These are phyloP conservation scores for Lethenteron reissneri DNA, from an alignment of 2,113 vertebrate species.

Conservation along the genomic window DNA sequence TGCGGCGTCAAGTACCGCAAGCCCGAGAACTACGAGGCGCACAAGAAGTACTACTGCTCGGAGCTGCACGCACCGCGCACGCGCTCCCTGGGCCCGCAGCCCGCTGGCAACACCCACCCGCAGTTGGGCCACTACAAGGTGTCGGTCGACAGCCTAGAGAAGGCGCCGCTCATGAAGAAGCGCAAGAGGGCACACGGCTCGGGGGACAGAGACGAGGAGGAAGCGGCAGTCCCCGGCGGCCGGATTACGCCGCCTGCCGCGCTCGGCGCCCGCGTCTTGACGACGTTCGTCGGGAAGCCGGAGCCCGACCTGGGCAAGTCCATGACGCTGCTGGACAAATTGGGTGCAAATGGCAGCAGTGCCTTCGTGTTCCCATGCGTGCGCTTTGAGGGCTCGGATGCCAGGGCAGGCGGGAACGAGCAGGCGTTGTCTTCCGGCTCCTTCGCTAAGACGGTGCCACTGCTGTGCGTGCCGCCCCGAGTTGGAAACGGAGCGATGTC, in stretches of 20 bases:
- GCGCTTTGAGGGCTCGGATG: too few relatives aligned
- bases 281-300: too few relatives aligned
- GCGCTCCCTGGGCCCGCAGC: constrained; percentile 13
- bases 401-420: too few relatives aligned
- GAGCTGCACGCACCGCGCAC: constrained; percentile 34
- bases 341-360: too few relatives aligned
- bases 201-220: constrained; percentile 72
- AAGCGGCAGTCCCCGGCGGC: constrained; percentile 36
- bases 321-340: too few relatives aligned
- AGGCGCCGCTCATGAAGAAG: constrained; percentile 65
- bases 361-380: too few relatives aligned
- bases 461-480: too few relatives aligned
- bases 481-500: too few relatives aligned
- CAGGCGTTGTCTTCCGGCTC: too few relatives aligned
- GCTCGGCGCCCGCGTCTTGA: too few relatives aligned
- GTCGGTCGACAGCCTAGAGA: constrained; percentile 39
- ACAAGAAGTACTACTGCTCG: constrained; percentile 50
- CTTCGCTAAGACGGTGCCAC: too few relatives aligned
- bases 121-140: constrained; percentile 83
- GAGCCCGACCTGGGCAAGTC: too few relatives aligned
- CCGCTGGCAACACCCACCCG: constrained; percentile 21
- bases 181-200: constrained; percentile 71
- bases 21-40: constrained; percentile 48
- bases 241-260: constrained; percentile 2
- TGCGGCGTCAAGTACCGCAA: constrained; percentile 56